Conservation (phyloP, 2,888 invertebrate species). For the Tenthredo scrophulariae region DNA sequence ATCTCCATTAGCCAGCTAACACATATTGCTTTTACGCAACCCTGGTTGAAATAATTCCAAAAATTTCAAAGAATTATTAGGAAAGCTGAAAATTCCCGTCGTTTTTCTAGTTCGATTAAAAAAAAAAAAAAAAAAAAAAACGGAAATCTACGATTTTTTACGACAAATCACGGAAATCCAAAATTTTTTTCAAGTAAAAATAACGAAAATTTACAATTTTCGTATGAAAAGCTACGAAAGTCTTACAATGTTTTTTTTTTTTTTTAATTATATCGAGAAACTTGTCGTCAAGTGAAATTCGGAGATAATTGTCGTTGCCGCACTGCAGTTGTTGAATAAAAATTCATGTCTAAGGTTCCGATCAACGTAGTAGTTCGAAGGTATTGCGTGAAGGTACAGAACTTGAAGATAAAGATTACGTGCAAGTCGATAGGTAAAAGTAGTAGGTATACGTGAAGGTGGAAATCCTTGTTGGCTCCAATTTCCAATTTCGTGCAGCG, state of each 20-base stretch:
- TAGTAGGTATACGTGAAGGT: neutral
- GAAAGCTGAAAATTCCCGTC: too few species aligned
- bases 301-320: neutral
- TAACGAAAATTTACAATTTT: neutral
- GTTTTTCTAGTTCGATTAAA: too few species aligned
- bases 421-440: neutral
- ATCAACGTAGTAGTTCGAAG: neutral
- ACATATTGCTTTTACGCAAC: neutral
- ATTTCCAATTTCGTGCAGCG: constrained; percentile 35
- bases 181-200: too few species aligned
- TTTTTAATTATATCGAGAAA: too few species aligned
- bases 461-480: constrained; percentile 29
- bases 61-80: too few species aligned
- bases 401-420: neutral
- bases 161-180: neutral
- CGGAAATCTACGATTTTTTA: neutral
- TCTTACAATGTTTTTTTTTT: neutral
- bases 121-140: too few species aligned
- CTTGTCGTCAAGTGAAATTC: neutral
- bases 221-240: neutral
- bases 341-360: neutral
- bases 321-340: neutral
- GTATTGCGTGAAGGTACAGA: neutral
- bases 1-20: constrained; percentile 20
- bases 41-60: neutral